A percentile compares a stretch with the other conserved stretches of the same genome.
Conservation (phyloP, 2,888 invertebrate genomes). For the Scaptomyza caliginosa region DNA sequence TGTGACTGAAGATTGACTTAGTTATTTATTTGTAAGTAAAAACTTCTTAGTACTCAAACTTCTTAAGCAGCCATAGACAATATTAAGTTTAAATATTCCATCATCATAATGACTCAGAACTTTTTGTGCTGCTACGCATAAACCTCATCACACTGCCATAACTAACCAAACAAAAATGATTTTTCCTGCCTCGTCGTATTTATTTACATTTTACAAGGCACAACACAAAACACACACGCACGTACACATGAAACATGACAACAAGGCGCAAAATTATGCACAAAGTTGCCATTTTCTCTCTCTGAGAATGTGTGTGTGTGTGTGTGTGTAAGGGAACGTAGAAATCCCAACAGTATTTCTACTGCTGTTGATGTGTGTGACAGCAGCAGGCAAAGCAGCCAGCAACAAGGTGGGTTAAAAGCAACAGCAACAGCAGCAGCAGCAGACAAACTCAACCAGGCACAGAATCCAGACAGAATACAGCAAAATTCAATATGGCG, state of each 20-base stretch:
- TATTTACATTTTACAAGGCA: constrained; percentile 77
- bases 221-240: constrained; percentile 47
- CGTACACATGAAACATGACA: constrained; percentile 62
- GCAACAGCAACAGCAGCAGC: constrained; percentile 4
- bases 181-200: constrained; percentile 57
- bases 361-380: constrained; percentile 55
- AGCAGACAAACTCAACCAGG: constrained; percentile 41
- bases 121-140: constrained; percentile 45
- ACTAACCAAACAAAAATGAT: constrained; percentile 54
- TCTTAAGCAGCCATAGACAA: too few relatives aligned
- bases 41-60: background rate
- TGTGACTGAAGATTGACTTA: background rate
- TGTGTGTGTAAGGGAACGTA: constrained; percentile 25
- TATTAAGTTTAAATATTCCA: background rate
- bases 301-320: constrained; percentile 6
- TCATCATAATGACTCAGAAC: constrained; percentile 7
- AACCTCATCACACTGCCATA: constrained; percentile 41
- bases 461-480: constrained; percentile 30
- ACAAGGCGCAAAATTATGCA: constrained; percentile 79
- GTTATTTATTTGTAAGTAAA: background rate
- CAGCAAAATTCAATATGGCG: constrained; percentile 73
- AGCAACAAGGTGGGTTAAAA: constrained; percentile 65
- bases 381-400: constrained; percentile 34
- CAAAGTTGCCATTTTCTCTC: constrained; percentile 69
- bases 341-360: constrained; percentile 69